Evolutionary conservation across 1,140 invertebrate genomes (phyloP).

Genomic region (Papilio dardanus): DNA sequence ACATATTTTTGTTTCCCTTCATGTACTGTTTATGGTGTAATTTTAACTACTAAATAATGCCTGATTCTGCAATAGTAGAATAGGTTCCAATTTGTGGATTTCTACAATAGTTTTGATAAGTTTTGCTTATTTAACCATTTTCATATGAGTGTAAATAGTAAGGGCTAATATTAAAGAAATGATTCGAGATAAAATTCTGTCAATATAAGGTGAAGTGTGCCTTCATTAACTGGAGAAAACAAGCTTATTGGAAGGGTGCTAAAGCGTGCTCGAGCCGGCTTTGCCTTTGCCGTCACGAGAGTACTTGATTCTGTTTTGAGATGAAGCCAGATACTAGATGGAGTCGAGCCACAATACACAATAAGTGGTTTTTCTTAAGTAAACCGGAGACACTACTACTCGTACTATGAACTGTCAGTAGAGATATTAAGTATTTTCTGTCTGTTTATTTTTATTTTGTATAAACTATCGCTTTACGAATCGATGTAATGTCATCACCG

Average conservation of each 20-base stretch:
- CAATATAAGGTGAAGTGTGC: slow-evolving; percentile 24
- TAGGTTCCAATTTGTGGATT: too few species aligned
- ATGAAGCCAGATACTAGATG: slow-evolving; percentile 25
- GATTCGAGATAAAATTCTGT: slow-evolving; percentile 1
- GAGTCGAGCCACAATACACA: background rate
- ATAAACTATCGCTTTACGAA: too few species aligned
- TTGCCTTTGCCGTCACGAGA: slow-evolving; percentile 1
- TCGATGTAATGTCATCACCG: too few species aligned
- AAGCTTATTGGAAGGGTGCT: slow-evolving; percentile 30
- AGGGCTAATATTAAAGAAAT: background rate
- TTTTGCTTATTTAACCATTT: too few species aligned
- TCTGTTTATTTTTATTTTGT: too few species aligned
- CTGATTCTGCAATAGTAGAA: too few species aligned
- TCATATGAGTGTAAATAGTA: background rate
- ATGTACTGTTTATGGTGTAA: too few species aligned
- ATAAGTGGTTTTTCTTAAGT: slow-evolving; percentile 8
- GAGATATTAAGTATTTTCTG: too few species aligned
- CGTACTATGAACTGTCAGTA: too few species aligned
- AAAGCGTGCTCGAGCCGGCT: slow-evolving; percentile 28
- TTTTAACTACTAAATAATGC: too few species aligned
- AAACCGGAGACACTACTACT: too few species aligned
- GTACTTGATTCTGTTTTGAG: slow-evolving; percentile 36
- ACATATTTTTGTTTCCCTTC: background rate
- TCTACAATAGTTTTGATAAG: too few species aligned
- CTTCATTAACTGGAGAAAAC: slow-evolving; percentile 36